phyloP scores from a whole-genome alignment of 2,888 invertebrate genomes.

The Tetragonisca angustula region DNA sequence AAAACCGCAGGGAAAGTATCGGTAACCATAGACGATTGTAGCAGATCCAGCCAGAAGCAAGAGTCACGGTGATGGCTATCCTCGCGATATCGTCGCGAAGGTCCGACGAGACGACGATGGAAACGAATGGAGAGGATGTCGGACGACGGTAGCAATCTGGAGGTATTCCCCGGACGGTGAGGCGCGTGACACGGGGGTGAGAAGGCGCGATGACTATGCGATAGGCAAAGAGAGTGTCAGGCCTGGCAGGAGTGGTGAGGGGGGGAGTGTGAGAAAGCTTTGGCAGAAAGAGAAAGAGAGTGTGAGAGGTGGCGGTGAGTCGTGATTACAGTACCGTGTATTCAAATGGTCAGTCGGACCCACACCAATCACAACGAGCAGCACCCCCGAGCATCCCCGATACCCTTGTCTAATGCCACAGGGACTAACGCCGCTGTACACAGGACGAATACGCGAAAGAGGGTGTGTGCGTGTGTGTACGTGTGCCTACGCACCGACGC shows the following conservation, averaged over 20 bases:
- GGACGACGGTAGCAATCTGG: slow-evolving; percentile 73
- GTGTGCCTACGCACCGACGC: slow-evolving; percentile 51
- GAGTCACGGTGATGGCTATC: slow-evolving; percentile 34
- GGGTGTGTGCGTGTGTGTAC: slow-evolving; percentile 27
- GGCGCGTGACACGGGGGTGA: slow-evolving; percentile 65
- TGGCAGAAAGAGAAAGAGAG: neutral
- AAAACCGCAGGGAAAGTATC: slow-evolving; percentile 31
- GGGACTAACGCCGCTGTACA: slow-evolving; percentile 73
- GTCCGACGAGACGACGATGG: slow-evolving; percentile 69
- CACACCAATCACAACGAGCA: slow-evolving; percentile 82
- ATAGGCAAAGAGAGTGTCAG: slow-evolving; percentile 69
- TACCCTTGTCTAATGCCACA: slow-evolving; percentile 79
- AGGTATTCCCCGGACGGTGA: slow-evolving; percentile 75
- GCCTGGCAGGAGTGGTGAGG: neutral
- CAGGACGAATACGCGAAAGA: slow-evolving; percentile 29
- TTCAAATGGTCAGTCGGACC: slow-evolving; percentile 83
- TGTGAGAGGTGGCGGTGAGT: slow-evolving; percentile 68
- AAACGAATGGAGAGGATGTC: slow-evolving; percentile 68
- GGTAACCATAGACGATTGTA: slow-evolving; percentile 10
- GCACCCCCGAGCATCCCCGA: slow-evolving; percentile 74
- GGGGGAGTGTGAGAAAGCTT: slow-evolving; percentile 55
- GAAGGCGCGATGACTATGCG: slow-evolving; percentile 73
- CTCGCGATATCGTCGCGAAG: slow-evolving; percentile 65
- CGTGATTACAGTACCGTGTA: slow-evolving; percentile 83
- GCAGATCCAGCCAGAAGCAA: slow-evolving; percentile 40